phyloP scores from a whole-genome alignment of 2,797 vertebrate genomes.

The Clamator glandarius region DNA sequence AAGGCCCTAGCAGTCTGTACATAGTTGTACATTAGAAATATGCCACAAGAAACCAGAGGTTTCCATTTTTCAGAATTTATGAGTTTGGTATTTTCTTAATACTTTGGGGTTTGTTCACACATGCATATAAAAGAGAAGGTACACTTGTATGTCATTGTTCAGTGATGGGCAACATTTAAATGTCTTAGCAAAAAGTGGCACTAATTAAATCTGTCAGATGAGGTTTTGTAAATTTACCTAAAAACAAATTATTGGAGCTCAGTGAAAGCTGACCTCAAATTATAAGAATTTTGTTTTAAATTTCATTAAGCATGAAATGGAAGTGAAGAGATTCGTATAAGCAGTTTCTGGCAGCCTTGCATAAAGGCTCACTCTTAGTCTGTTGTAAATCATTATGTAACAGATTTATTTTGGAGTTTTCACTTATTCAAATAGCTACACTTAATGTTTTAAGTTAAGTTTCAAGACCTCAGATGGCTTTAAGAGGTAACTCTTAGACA shows the following conservation, averaged over 20 bases:
- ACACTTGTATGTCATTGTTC: constrained; percentile 22
- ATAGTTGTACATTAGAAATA: constrained; percentile 68
- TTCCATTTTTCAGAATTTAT: constrained; percentile 49
- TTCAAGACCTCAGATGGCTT: constrained; percentile 71
- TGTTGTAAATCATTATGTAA: not conserved
- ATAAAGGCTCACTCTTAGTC: constrained; percentile 9
- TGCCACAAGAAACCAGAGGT: constrained; percentile 67
- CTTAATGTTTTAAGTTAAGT: constrained; percentile 62
- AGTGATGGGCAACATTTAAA: constrained; percentile 10
- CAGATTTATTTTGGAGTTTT: not conserved
- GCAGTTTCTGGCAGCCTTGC: not conserved
- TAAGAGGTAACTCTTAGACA: constrained; percentile 28
- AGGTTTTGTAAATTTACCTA: constrained; percentile 67
- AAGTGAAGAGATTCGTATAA: not conserved
- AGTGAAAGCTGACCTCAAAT: not conserved
- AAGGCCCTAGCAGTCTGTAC: constrained; percentile 68
- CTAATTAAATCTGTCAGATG: constrained; percentile 51
- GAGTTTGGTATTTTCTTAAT: constrained; percentile 63
- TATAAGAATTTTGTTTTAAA: not conserved
- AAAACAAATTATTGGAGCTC: constrained; percentile 1
- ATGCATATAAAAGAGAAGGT: constrained; percentile 44
- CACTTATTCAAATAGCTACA: not conserved
- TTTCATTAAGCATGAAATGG: not conserved
- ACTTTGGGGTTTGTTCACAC: constrained; percentile 46
- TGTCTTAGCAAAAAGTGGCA: constrained; percentile 1